Conservation (phyloP, 2,888 invertebrate species). For the Melinaea marsaeus region DNA sequence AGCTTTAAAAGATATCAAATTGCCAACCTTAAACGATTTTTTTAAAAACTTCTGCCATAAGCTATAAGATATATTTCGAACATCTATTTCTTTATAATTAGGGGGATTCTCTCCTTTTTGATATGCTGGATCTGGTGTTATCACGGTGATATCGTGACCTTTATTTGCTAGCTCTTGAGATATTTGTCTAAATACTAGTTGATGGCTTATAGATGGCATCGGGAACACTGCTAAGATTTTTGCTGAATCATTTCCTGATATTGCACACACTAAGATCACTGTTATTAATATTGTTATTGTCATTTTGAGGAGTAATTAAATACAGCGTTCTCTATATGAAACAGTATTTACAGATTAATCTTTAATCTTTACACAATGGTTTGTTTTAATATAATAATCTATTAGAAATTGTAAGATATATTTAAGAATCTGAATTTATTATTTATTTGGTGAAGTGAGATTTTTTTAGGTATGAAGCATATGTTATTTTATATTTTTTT, state of each 20-base stretch:
- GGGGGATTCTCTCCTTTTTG: constrained; percentile 42
- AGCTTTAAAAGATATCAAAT: constrained; percentile 19
- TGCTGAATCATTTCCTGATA: constrained; percentile 28
- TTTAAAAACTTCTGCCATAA: too few species aligned
- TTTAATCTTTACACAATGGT: too few species aligned
- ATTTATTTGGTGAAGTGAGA: too few species aligned
- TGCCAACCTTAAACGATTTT: too few species aligned
- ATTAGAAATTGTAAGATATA: too few species aligned
- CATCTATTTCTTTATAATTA: constrained; percentile 49
- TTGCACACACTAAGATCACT: not conserved
- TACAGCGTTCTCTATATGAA: too few species aligned
- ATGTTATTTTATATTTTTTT: too few species aligned
- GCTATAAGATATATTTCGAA: constrained; percentile 48
- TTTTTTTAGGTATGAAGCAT: too few species aligned
- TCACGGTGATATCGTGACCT: constrained; percentile 55
- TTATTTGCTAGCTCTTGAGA: constrained; percentile 45
- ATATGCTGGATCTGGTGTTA: constrained; percentile 49
- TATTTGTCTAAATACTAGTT: constrained; percentile 42
- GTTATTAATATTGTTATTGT: not conserved
- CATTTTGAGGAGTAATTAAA: too few species aligned
- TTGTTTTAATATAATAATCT: too few species aligned
- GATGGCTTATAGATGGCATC: constrained; percentile 52
- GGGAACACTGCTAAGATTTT: constrained; percentile 51
- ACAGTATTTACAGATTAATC: too few species aligned
- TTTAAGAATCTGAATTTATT: too few species aligned